These are phyloP conservation scores for Pseudorhiza aurosa DNA, from an alignment of 30 jellyfish, hydroid and myxozoan genomes.

Conservation along the genomic window DNA sequence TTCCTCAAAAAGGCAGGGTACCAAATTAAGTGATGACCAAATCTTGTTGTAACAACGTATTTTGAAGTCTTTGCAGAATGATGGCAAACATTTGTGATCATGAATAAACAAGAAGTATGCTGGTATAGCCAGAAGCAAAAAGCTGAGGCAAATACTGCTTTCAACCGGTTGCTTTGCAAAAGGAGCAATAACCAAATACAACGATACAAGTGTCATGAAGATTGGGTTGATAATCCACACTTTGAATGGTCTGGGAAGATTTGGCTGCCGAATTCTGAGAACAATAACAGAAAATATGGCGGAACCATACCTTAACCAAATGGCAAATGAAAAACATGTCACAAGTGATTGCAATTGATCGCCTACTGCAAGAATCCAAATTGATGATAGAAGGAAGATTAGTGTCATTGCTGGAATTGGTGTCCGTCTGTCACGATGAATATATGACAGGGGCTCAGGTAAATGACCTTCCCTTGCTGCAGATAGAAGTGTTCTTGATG, in stretches of 20 bases:
- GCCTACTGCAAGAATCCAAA: conserved; percentile 19
- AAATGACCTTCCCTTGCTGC: conserved; percentile 61
- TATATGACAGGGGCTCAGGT: conserved; percentile 45
- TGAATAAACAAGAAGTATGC: conserved; percentile 3
- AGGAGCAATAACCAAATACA: conserved; percentile 20
- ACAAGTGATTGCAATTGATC: conserved; percentile 11
- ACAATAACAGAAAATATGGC: conserved; percentile 45
- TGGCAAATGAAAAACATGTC: conserved; percentile 14
- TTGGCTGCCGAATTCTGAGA: conserved; percentile 35
- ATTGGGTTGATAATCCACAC: conserved; percentile 61
- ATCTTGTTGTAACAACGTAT: not conserved
- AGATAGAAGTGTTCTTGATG: conserved; percentile 24
- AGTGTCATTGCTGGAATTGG: conserved; percentile 35
- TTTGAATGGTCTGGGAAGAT: conserved; percentile 43
- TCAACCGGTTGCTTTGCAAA: conserved; percentile 26
- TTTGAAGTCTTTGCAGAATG: not conserved
- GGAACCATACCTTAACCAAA: conserved; percentile 33
- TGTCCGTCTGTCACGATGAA: conserved; percentile 12
- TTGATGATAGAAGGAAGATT: not conserved
- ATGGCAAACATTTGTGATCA: not conserved
- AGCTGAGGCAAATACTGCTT: not conserved
- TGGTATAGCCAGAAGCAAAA: conserved; percentile 17
- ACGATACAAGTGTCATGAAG: conserved; percentile 8
- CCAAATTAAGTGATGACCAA: not conserved
- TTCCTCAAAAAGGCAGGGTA: not conserved